A percentile compares a stretch with the other conserved stretches of the same genome.
These are phyloP conservation scores for Enteromius afrohamiltoni DNA, from an alignment of 2,797 vertebrate genomes.

Conservation along the genomic window DNA sequence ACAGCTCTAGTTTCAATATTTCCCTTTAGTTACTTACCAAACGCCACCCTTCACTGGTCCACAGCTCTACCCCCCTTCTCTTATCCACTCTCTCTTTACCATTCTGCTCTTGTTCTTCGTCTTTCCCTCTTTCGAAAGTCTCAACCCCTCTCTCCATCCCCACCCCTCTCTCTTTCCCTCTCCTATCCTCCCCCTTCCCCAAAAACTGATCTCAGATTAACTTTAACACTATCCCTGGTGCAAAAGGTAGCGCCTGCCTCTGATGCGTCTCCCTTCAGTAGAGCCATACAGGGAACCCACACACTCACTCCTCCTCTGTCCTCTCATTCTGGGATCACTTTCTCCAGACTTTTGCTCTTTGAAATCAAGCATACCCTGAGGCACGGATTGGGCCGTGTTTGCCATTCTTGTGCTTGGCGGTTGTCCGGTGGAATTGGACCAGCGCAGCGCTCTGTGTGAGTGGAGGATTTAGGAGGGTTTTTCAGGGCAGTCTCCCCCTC, in stretches of 20 bases:
- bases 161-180: constrained; percentile 71
- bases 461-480: constrained; percentile 58
- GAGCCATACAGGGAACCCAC: constrained; percentile 57
- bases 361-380: constrained; percentile 50
- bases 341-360: constrained; percentile 47
- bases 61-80: constrained; percentile 68
- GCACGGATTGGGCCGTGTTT: constrained; percentile 55
- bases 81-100: constrained; percentile 44
- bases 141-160: constrained; percentile 69
- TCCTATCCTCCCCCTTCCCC: constrained; percentile 49
- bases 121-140: constrained; percentile 63
- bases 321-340: constrained; percentile 58
- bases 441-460: constrained; percentile 53
- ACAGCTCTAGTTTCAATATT: constrained; percentile 72
- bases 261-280: constrained; percentile 60
- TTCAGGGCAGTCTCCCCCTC: constrained; percentile 57
- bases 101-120: constrained; percentile 67
- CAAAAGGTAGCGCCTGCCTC: constrained; percentile 71
- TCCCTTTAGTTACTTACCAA: constrained; percentile 70
- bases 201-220: constrained; percentile 79
- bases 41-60: constrained; percentile 42
- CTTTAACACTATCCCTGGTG: constrained; percentile 77
- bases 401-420: constrained; percentile 58
- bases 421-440: constrained; percentile 62
- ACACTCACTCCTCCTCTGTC: constrained; percentile 49